Conservation (phyloP, 1,140 invertebrate genomes). For the Procambarus virginalis region DNA sequence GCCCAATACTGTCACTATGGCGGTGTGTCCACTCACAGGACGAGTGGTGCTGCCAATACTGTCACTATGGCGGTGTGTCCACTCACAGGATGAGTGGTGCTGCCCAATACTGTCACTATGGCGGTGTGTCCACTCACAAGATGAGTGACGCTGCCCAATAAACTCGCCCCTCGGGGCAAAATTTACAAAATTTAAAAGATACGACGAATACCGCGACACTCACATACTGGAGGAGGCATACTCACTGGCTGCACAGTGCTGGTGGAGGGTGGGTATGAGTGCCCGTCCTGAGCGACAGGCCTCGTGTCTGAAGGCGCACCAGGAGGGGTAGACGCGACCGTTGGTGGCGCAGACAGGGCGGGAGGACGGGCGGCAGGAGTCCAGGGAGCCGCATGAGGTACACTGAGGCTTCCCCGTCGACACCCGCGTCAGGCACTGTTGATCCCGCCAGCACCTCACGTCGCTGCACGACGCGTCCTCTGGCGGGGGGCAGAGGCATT, state of each 20-base stretch:
- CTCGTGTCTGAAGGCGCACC: slow-evolving; percentile 81
- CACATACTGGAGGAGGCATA: background rate
- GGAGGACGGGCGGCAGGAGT: slow-evolving; percentile 84
- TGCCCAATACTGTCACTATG: no score
- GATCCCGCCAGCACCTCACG: slow-evolving; percentile 83
- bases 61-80: no score
- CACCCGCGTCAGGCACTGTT: slow-evolving; percentile 85
- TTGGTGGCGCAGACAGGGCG: slow-evolving; percentile 82
- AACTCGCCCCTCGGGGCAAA: no score
- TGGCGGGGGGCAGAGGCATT: slow-evolving; percentile 74
- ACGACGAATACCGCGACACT: no score
- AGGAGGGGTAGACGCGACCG: slow-evolving; percentile 81
- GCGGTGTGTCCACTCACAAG: no score
- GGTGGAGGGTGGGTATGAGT: slow-evolving; percentile 40
- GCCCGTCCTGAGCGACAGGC: slow-evolving; percentile 83
- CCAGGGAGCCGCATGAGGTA: slow-evolving; percentile 85
- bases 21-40: no score
- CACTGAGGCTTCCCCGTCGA: slow-evolving; percentile 83
- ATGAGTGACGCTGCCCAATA: no score
- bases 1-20: no score
- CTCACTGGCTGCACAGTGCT: slow-evolving; percentile 63
- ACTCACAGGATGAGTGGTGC: no score
- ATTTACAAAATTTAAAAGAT: no score
- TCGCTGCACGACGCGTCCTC: slow-evolving; percentile 84
- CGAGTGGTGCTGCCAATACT: no score